Evolutionary conservation across 2,888 invertebrate species (phyloP).

Genomic region (Ferdinandea cuprea): DNA sequence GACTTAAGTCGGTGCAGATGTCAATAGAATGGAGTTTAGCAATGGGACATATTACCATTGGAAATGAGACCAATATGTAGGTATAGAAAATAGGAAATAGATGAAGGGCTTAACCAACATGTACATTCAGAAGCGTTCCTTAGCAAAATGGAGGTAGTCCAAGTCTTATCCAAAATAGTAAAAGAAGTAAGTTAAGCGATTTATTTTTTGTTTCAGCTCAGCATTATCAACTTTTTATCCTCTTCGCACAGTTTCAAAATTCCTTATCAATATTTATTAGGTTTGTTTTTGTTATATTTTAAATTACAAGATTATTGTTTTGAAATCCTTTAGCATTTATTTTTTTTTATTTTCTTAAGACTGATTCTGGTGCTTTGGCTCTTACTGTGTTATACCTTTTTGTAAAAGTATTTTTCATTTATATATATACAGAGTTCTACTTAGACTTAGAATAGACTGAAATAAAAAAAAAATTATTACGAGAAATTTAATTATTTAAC

Average conservation of each 20-base stretch:
- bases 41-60: too few relatives aligned
- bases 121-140: too few relatives aligned
- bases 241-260: not conserved
- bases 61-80: too few relatives aligned
- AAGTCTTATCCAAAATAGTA: too few relatives aligned
- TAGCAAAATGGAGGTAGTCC: too few relatives aligned
- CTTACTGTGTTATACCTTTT: slow-evolving; percentile 62
- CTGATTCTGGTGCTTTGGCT: slow-evolving; percentile 71
- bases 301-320: slow-evolving; percentile 3
- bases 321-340: slow-evolving; percentile 30
- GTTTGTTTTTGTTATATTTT: not conserved
- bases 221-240: slow-evolving; percentile 19
- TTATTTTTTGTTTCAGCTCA: too few relatives aligned
- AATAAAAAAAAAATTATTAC: not conserved
- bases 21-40: too few relatives aligned
- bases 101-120: too few relatives aligned
- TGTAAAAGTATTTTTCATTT: slow-evolving; percentile 34
- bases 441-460: slow-evolving; percentile 7
- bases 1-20: too few relatives aligned
- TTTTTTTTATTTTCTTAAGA: slow-evolving; percentile 48
- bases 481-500: too few relatives aligned
- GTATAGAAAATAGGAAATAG: too few relatives aligned
- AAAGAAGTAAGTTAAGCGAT: too few relatives aligned
- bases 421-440: slow-evolving; percentile 55
- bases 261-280: not conserved